Evolutionary conservation across 2,888 invertebrate genomes (phyloP).

Genomic region (Drosophila mulleri): DNA sequence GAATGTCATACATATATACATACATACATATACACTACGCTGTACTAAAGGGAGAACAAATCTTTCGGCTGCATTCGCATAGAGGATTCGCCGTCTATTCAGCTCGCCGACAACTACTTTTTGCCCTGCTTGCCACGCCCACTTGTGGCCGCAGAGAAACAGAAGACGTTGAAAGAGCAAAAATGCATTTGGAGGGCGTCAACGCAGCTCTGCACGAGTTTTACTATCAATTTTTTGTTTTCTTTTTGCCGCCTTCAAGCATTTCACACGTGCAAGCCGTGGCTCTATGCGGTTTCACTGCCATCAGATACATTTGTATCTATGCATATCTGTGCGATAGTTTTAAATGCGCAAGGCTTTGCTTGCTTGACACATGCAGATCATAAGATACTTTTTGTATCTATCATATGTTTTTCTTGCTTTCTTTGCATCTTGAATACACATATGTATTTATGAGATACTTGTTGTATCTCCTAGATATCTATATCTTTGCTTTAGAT

Average conservation of each 20-base stretch:
- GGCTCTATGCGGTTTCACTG: neutral
- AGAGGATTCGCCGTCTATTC: constrained; percentile 19
- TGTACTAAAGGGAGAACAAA: neutral
- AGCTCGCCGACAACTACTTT: constrained; percentile 6
- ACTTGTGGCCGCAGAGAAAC: constrained; percentile 37
- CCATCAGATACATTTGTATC: constrained; percentile 2
- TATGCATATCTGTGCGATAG: neutral
- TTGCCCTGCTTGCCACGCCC: constrained; percentile 69
- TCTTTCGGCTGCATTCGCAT: constrained; percentile 15
- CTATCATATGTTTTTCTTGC: no score
- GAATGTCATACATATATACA: neutral
- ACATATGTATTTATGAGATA: neutral
- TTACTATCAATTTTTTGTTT: constrained; percentile 7
- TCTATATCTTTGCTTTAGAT: no score
- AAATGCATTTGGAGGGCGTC: constrained; percentile 50
- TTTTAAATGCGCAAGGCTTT: neutral
- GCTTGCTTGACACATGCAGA: no score
- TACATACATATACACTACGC: no score
- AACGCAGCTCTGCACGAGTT: constrained; percentile 18
- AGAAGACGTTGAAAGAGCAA: neutral
- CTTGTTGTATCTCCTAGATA: neutral
- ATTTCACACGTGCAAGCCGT: constrained; percentile 2
- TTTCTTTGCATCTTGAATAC: neutral
- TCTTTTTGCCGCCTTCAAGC: constrained; percentile 6
- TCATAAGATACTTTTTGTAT: neutral